Evolutionary conservation across 2,797 vertebrate genomes (phyloP), one percentile per base, ranked within the genome.

Genomic region (Fringilla coelebs): DNA sequence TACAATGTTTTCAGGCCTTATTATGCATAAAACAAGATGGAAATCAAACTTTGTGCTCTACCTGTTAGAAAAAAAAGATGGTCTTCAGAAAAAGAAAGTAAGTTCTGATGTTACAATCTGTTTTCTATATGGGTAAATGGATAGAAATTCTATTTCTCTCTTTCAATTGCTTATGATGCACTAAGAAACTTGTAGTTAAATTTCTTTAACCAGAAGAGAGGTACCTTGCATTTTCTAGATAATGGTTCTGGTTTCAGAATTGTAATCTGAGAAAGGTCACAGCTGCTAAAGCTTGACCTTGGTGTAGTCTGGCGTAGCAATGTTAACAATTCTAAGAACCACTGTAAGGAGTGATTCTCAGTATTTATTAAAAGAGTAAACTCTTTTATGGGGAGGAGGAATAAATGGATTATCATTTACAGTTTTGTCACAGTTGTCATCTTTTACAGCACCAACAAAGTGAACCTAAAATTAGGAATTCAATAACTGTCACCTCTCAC

Each of bases 301-400:
- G 6, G 7, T 3, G 1, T 73, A 45, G 38, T 20, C 41, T 65
- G 67, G 32, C 1, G 0, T 34, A 65, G 68, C 29, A 38, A 0
- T 41, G 7, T 58, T 83, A 68, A 48, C 45, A 52, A 7, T 79
- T 82, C 17, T n/a, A 55, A 72, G 45, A 90, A 75, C 22, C 28
- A 15, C 20, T 36, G 10, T 65, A 63, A 61, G 46, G 55, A 73
- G 32, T 1, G 6, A 28, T 83, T 85, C 32, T 57, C 10, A 17
- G 7, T 80, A 40, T 40, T 90, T 72, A 22, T 24, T 66, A 15
- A 32, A 62, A 54, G 18, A 75, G 7, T 54, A 22, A 66, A 2
- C 19, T 46, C 25, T 43, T 77, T 48, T 60, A 17, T 65, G 63
- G 20, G 22, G 34, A 52, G 32, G 32, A 58, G 46, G 12, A 60